These are phyloP conservation scores for Microcebus tavaratra DNA, from an alignment of 2,113 vertebrate genomes.

Conservation along the genomic window DNA sequence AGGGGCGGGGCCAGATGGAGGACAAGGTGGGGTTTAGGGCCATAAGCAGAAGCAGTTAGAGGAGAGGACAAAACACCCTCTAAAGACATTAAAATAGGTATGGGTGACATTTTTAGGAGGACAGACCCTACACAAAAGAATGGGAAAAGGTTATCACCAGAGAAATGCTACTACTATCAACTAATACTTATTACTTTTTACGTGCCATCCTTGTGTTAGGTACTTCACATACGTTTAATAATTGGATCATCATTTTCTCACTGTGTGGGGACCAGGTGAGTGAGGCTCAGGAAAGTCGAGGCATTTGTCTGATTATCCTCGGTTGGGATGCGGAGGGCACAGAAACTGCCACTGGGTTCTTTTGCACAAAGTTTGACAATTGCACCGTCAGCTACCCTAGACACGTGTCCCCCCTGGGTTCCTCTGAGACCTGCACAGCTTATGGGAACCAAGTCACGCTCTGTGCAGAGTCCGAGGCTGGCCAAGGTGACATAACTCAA, in stretches of 20 bases:
- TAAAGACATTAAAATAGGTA: background rate
- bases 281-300: background rate
- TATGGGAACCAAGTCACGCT: background rate
- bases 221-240: background rate
- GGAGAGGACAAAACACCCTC: background rate
- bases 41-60: background rate
- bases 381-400: fast-evolving
- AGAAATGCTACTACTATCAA: background rate
- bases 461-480: background rate
- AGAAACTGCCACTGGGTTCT: background rate
- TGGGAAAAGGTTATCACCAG: background rate
- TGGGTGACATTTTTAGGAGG: background rate
- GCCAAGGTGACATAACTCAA: background rate
- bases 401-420: background rate
- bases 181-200: background rate
- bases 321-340: background rate
- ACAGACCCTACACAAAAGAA: background rate
- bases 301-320: background rate
- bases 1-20: background rate
- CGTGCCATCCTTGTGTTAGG: background rate
- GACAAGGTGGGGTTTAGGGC: background rate
- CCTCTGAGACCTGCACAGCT: background rate
- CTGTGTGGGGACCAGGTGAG: no score
- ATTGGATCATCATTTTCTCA: background rate
- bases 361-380: background rate